These are phyloP conservation scores for silkworm (Bombyx mori) DNA, from an alignment of 1,140 invertebrate species.

Conservation along the genomic window DNA sequence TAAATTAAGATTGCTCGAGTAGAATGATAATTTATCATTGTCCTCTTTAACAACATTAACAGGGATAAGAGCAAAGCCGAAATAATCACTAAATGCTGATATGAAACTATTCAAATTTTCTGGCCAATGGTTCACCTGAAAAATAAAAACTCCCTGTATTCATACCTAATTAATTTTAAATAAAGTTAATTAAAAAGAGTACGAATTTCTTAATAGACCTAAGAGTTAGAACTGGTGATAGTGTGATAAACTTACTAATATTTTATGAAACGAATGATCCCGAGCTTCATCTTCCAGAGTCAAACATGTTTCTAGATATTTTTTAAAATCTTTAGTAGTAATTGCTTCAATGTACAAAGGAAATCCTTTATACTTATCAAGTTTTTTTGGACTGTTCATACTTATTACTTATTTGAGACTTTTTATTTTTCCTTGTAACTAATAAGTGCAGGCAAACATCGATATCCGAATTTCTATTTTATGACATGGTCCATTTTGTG, in stretches of 20 bases:
- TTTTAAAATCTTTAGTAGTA: conserved; percentile 12
- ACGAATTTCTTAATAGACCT: no score
- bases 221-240: neutral
- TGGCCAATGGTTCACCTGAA: conserved; percentile 48
- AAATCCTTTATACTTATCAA: conserved; percentile 36
- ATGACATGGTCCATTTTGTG: no score
- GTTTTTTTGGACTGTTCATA: conserved; percentile 11
- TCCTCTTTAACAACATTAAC: conserved; percentile 29
- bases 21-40: conserved; percentile 32
- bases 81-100: conserved; percentile 38
- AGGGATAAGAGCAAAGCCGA: conserved; percentile 33
- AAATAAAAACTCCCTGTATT: neutral
- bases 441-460: no score
- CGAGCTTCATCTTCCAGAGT: conserved; percentile 27
- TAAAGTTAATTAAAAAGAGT: no score
- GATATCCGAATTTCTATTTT: no score
- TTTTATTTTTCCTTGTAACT: no score
- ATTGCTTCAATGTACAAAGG: conserved; percentile 36
- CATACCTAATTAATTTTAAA: no score
- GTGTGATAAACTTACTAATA: conserved; percentile 31
- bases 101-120: conserved; percentile 30
- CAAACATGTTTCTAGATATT: conserved; percentile 3
- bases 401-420: neutral
- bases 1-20: conserved; percentile 41
- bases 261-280: conserved; percentile 52